These are phyloP conservation scores for Butorides virescens DNA, from an alignment of 2,113 vertebrate genomes.

Conservation along the genomic window DNA sequence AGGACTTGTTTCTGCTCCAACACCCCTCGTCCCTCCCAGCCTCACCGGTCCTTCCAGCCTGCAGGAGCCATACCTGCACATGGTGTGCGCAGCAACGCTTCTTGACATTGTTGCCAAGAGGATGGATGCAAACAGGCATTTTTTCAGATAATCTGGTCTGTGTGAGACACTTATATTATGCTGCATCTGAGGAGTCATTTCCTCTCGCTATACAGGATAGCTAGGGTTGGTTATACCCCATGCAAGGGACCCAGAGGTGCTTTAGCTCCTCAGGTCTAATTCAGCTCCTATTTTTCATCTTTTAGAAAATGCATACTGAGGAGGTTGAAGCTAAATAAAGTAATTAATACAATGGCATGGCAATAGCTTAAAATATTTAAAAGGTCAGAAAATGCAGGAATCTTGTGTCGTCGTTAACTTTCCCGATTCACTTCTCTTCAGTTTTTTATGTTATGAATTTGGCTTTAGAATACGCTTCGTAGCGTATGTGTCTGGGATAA, in stretches of 20 bases:
- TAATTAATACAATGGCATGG: background rate
- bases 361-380: background rate
- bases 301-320: background rate
- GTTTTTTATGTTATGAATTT: background rate
- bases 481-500: background rate
- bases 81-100: background rate
- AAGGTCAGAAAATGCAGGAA: background rate
- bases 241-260: background rate
- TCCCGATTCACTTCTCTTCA: background rate
- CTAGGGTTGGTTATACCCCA: background rate
- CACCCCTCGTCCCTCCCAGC: background rate
- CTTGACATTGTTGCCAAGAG: background rate
- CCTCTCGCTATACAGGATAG: background rate
- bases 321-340: background rate
- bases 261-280: background rate
- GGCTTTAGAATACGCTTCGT: background rate
- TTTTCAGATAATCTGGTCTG: background rate
- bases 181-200: background rate
- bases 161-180: background rate
- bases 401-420: background rate
- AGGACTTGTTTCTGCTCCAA: background rate
- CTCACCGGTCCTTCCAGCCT: background rate
- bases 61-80: rapidly evolving
- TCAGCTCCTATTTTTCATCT: background rate
- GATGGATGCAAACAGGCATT: background rate